Evolutionary conservation across 2,113 vertebrate genomes (phyloP).

Genomic region (Neopipo cinnamomea): DNA sequence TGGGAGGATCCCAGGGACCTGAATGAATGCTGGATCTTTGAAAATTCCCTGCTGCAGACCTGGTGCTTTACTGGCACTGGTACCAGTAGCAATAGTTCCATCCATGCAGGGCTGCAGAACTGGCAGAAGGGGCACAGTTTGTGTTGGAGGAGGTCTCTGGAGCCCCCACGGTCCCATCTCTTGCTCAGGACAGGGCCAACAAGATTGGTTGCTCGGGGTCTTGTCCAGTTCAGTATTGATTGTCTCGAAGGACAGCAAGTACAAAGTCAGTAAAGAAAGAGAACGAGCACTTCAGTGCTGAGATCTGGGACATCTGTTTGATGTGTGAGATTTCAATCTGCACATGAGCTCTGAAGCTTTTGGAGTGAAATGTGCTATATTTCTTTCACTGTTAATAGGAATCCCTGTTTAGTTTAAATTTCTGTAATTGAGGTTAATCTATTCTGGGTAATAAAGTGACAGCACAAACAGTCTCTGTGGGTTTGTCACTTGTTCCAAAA

Average conservation of each 20-base stretch:
- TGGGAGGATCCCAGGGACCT: background rate
- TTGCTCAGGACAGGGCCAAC: background rate
- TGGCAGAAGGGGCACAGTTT: background rate
- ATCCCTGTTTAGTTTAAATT: background rate
- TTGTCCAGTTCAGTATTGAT: background rate
- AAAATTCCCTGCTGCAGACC: rapidly evolving
- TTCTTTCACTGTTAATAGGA: background rate
- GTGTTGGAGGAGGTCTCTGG: background rate
- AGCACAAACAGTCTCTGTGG: background rate
- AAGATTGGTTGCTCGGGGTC: background rate
- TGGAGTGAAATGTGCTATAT: background rate
- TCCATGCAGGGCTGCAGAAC: background rate
- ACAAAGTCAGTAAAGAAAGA: background rate
- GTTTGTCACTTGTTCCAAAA: background rate
- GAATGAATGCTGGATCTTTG: background rate
- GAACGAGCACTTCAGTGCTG: background rate
- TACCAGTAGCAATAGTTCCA: background rate
- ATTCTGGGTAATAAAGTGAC: background rate
- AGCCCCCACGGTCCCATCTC: background rate
- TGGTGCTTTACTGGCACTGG: background rate
- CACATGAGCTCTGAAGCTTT: background rate
- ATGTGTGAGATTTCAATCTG: background rate
- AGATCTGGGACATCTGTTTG: background rate
- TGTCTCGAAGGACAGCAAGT: background rate
- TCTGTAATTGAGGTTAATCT: background rate